These are phyloP conservation scores for Panulirus ornatus DNA, from an alignment of 1,140 invertebrate genomes.

Conservation along the genomic window DNA sequence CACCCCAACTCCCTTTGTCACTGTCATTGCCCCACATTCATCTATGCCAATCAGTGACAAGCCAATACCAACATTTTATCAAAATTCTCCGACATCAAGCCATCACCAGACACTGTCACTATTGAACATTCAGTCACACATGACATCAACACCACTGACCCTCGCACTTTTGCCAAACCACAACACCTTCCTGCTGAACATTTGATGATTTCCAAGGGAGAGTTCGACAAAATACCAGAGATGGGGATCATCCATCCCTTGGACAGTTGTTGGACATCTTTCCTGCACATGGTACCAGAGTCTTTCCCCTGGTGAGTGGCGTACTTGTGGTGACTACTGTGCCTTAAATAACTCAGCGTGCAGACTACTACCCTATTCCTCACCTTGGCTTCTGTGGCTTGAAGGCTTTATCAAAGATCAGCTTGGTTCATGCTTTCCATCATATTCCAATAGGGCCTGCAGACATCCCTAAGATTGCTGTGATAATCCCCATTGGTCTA, in stretches of 20 bases:
- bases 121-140: neutral
- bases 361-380: neutral
- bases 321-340: neutral
- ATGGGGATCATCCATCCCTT: neutral
- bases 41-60: no score
- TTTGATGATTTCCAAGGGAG: neutral
- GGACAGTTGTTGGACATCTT: neutral
- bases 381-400: no score
- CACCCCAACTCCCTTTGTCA: no score
- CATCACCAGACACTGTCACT: no score
- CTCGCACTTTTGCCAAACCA: neutral
- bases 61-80: no score
- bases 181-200: neutral
- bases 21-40: no score
- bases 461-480: slow-evolving; percentile 75
- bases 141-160: neutral
- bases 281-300: neutral
- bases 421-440: slow-evolving; percentile 74
- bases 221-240: neutral
- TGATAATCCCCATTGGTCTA: slow-evolving; percentile 76
- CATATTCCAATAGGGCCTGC: slow-evolving; percentile 73
- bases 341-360: neutral
- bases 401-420: slow-evolving; percentile 21
- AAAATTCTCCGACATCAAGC: no score
- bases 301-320: neutral